Conservation (phyloP, 1,140 invertebrate species). For the Heliconius himera region DNA sequence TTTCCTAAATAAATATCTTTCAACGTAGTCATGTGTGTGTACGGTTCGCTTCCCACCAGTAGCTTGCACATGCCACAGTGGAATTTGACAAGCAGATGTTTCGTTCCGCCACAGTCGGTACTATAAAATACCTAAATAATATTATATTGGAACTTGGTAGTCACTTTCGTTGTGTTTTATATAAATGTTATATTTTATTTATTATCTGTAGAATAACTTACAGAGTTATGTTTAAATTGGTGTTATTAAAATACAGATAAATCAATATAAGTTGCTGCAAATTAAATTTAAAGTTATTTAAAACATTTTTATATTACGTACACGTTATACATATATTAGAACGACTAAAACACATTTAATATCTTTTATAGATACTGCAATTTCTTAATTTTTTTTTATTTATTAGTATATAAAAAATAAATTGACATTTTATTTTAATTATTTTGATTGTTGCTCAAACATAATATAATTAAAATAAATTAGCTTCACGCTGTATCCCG, state of each 20-base stretch:
- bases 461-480: background rate
- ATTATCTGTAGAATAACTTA: background rate
- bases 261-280: background rate
- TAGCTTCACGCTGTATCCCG: too few relatives aligned
- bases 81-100: constrained; percentile 79
- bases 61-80: constrained; percentile 73
- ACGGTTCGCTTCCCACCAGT: constrained; percentile 74
- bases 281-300: background rate
- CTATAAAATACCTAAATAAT: constrained; percentile 72
- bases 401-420: too few relatives aligned
- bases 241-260: background rate
- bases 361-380: too few relatives aligned
- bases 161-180: constrained; percentile 44
- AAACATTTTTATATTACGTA: too few relatives aligned
- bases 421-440: too few relatives aligned
- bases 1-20: too few relatives aligned
- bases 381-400: too few relatives aligned
- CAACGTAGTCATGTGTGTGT: constrained; percentile 49
- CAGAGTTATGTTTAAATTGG: background rate
- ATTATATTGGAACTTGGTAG: constrained; percentile 35
- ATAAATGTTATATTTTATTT: constrained; percentile 13
- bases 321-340: too few relatives aligned
- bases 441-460: background rate
- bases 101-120: constrained; percentile 64
- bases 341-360: too few relatives aligned